Percentiles rank a stretch among this genome's conserved stretches.
These are phyloP conservation scores for Pachyrhynchus sulphureomaculatus DNA, from an alignment of 1,140 invertebrate species.

Conservation along the genomic window DNA sequence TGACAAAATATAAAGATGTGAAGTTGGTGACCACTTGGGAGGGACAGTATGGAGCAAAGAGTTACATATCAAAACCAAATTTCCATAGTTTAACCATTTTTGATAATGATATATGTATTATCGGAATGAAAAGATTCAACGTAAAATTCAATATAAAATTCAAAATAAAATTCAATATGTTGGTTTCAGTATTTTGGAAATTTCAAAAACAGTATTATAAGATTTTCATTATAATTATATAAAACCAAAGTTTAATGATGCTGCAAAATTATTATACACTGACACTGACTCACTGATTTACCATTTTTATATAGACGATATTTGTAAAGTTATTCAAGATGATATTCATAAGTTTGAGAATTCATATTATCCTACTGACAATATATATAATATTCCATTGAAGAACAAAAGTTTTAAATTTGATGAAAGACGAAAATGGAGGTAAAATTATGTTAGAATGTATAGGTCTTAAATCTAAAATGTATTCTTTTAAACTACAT, in stretches of 20 bases:
- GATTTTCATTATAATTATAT: too few species aligned
- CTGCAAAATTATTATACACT: too few species aligned
- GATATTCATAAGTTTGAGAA: conserved; percentile 39
- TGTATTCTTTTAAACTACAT: conserved; percentile 32
- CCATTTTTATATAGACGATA: conserved; percentile 32
- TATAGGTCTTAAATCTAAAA: background rate
- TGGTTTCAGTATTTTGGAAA: conserved; percentile 39
- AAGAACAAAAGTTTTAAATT: conserved; percentile 44
- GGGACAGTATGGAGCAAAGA: too few species aligned
- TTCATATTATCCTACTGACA: too few species aligned
- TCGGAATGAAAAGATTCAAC: conserved; percentile 15
- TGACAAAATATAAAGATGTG: conserved; percentile 9
- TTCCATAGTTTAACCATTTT: too few species aligned
- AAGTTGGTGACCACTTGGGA: conserved; percentile 8
- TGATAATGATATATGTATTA: background rate
- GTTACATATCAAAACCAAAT: too few species aligned
- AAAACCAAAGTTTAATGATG: too few species aligned
- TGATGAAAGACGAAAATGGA: background rate
- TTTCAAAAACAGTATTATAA: conserved; percentile 43
- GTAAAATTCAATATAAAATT: conserved; percentile 51
- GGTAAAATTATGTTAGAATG: background rate
- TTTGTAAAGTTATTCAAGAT: conserved; percentile 32
- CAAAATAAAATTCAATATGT: too few species aligned
- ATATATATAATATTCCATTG: conserved; percentile 39
- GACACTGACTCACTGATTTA: conserved; percentile 41